These are phyloP conservation scores for Cheilosia variabilis DNA, from an alignment of 2,888 invertebrate species.

Conservation along the genomic window DNA sequence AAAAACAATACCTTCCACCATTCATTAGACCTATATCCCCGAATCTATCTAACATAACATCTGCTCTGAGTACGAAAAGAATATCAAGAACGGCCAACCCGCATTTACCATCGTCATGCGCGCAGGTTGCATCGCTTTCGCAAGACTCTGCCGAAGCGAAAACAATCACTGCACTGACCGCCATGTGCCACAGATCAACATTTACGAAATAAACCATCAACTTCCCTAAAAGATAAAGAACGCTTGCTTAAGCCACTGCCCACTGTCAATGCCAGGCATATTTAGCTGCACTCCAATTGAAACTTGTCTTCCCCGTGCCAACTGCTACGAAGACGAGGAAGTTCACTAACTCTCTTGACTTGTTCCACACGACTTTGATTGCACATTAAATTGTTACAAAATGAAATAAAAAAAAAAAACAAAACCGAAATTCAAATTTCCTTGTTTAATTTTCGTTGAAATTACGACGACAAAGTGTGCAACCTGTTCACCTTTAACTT, in stretches of 20 bases:
- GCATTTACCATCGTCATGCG: too few species aligned
- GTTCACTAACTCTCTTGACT: conserved; percentile 58
- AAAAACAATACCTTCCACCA: too few species aligned
- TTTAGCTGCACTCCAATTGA: conserved; percentile 36
- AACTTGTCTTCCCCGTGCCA: conserved; percentile 69
- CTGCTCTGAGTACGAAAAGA: too few species aligned
- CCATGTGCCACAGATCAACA: conserved; percentile 16
- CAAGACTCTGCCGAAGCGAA: too few species aligned
- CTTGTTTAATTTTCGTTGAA: conserved; percentile 65
- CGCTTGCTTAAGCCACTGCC: not conserved
- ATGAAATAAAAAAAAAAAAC: conserved; percentile 27
- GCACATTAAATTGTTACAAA: conserved; percentile 70
- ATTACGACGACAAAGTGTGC: conserved; percentile 72
- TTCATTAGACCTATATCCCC: too few species aligned
- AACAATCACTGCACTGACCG: not conserved
- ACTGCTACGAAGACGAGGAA: conserved; percentile 17
- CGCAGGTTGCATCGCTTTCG: too few species aligned
- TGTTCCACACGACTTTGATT: conserved; percentile 42
- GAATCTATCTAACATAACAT: too few species aligned
- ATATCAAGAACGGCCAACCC: too few species aligned
- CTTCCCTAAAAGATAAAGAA: conserved; percentile 50
- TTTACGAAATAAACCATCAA: conserved; percentile 34
- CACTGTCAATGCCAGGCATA: conserved; percentile 1
- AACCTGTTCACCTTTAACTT: conserved; percentile 74
- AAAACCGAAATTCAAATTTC: conserved; percentile 25